Evolutionary conservation across 1,140 invertebrate genomes (phyloP), one percentile per base, ranked within the genome.

Genomic region (Bombus vancouverensis): DNA sequence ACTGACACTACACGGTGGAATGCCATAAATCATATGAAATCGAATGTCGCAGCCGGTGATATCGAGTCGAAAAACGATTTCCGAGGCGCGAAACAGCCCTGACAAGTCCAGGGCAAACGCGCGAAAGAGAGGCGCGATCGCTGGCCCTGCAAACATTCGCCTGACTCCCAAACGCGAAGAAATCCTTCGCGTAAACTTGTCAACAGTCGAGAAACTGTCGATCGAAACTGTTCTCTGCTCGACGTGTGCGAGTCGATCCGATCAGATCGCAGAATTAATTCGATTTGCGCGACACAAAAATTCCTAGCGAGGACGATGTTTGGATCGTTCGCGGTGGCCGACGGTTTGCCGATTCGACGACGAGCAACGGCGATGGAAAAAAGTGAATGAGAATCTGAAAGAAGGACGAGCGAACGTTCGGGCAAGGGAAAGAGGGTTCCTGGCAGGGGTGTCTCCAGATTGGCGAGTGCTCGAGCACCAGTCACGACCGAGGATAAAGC

Each of bases 381-480:
- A 25, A 22, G 1, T 34, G 66, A 81, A 80, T 37, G 80, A 74
- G 15, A 34, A 34, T 25, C 2, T 22, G 44, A 44, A 62, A 74
- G 6, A 15, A 74, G 80, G 53, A 34, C 53, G 57, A 39, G 0
- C 28, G 68, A 59, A 59, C 15, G 37, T 2, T 15, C 28, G 25
- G 34, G 34, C 2, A 5, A 6, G 39, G 39, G 25, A 6, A 13
- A 34, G 13, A 74, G 39, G 10, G 0, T 25, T 18, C 28, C 53
- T 81, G 70, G 80, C 80, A 81, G 80, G 59, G 28, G 15, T 32
- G 39, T 32, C 25, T 25, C 62, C 62, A 39, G 53, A 62, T 88
- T 88, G 87, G 83, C 88, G 84, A 89, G 44, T 39, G 79, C 57
- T 89, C 88, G 81, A 88, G 53, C 82, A 39, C 59, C 39, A 28